Percentiles rank a stretch among this genome's conserved stretches.
Conservation (phyloP, 2,113 vertebrate species). For the Sinosuthora webbiana region DNA sequence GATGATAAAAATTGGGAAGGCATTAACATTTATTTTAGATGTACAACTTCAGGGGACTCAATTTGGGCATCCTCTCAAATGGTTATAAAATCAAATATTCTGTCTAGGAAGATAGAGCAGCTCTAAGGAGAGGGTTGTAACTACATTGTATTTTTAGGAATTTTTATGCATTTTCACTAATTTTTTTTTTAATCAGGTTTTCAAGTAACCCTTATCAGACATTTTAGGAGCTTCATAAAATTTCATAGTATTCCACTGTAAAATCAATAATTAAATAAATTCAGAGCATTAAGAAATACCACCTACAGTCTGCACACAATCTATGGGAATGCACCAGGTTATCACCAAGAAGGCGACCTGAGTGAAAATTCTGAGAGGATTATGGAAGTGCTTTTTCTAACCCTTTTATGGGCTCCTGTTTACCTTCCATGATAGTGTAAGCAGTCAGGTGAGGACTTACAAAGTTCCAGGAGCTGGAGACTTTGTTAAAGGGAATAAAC, state of each 20-base stretch:
- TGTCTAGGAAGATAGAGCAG: background rate
- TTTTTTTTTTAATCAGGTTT: background rate
- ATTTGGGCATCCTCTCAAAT: background rate
- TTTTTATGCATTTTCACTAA: background rate
- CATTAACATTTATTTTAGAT: background rate
- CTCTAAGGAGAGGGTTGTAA: background rate
- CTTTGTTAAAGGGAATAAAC: background rate
- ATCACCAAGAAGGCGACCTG: background rate
- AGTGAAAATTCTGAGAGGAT: background rate
- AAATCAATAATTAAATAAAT: background rate
- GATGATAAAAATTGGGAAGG: background rate
- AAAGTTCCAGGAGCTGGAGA: background rate
- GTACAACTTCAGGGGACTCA: background rate
- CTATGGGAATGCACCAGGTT: accelerated
- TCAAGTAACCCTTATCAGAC: background rate
- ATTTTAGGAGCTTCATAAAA: background rate
- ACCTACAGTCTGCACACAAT: background rate
- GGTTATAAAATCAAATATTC: background rate
- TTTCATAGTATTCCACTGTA: background rate
- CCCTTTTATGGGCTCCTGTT: background rate
- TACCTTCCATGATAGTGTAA: background rate
- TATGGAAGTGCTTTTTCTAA: background rate
- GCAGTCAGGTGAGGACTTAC: background rate
- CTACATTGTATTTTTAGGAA: background rate
- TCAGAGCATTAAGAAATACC: background rate